These are phyloP conservation scores for Phortica variegata DNA, from an alignment of 1,140 invertebrate species.

Conservation along the genomic window DNA sequence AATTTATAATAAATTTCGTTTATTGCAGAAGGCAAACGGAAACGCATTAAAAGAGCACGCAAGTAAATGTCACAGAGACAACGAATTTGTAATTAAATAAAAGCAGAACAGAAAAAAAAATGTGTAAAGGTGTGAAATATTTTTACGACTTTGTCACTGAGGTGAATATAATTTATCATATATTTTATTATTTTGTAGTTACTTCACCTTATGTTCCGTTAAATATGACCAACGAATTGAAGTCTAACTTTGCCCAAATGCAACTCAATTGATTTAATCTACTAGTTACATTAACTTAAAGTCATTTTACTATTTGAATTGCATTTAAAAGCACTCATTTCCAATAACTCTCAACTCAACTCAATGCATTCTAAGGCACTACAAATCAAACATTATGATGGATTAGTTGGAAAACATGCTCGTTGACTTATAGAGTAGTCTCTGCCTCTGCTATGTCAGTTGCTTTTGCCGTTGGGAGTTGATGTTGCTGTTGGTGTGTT, in stretches of 20 bases:
- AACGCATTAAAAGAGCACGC: neutral
- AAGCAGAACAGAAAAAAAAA: slow-evolving; percentile 13
- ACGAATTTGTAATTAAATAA: slow-evolving; percentile 49
- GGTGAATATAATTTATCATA: slow-evolving; percentile 22
- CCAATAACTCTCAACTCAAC: too few relatives aligned
- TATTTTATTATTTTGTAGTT: neutral
- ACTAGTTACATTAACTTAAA: slow-evolving; percentile 10
- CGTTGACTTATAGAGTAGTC: slow-evolving; percentile 4
- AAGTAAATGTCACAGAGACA: slow-evolving; percentile 27
- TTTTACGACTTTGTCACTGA: slow-evolving; percentile 49
- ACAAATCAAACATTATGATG: slow-evolving; percentile 16
- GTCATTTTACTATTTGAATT: slow-evolving; percentile 7
- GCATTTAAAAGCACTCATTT: too few relatives aligned
- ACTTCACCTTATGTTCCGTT: neutral
- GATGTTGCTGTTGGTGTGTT: slow-evolving; percentile 27
- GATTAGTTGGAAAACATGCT: slow-evolving; percentile 22
- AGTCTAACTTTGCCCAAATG: neutral
- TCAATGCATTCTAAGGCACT: too few relatives aligned
- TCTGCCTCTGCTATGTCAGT: neutral
- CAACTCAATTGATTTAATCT: slow-evolving; percentile 32
- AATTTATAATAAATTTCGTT: slow-evolving; percentile 9
- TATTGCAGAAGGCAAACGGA: too few relatives aligned
- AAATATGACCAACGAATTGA: neutral
- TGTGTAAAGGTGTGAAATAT: slow-evolving; percentile 40
- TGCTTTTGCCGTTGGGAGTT: slow-evolving; percentile 25